phyloP scores from a whole-genome alignment of 2,113 vertebrate species.

The Chelonoidis abingdonii region DNA sequence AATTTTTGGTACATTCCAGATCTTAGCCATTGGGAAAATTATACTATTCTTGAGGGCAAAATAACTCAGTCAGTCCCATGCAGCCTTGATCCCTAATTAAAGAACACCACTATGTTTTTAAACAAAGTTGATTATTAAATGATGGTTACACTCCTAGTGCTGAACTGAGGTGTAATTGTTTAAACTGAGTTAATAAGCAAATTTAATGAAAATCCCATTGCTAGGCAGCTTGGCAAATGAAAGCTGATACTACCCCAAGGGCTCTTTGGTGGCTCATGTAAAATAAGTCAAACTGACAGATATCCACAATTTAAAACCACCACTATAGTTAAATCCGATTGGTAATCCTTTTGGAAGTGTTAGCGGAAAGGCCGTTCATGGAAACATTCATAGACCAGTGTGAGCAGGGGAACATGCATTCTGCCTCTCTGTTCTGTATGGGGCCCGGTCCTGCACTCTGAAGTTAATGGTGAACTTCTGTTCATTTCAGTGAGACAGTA shows the following conservation, averaged over 20 bases:
- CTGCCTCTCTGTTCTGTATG: neutral
- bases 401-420: accelerated
- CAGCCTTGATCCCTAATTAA: constrained; percentile 43
- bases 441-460: accelerated
- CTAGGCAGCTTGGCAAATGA: constrained; percentile 39
- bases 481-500: neutral
- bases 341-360: neutral
- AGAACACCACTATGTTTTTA: constrained; percentile 20
- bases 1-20: constrained; percentile 33
- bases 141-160: constrained; percentile 8
- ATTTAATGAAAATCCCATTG: constrained; percentile 61
- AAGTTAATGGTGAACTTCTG: neutral
- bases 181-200: constrained; percentile 60
- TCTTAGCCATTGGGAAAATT: constrained; percentile 38
- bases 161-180: constrained; percentile 62
- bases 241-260: constrained; percentile 28
- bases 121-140: constrained; percentile 47
- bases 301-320: neutral
- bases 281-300: constrained; percentile 10
- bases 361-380: neutral
- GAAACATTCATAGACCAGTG: neutral
- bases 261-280: neutral
- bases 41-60: constrained; percentile 18
- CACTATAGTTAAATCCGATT: neutral
- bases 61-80: neutral